These are phyloP conservation scores for Holacanthella duospinosa DNA, from an alignment of 2,888 invertebrate genomes.

Conservation along the genomic window DNA sequence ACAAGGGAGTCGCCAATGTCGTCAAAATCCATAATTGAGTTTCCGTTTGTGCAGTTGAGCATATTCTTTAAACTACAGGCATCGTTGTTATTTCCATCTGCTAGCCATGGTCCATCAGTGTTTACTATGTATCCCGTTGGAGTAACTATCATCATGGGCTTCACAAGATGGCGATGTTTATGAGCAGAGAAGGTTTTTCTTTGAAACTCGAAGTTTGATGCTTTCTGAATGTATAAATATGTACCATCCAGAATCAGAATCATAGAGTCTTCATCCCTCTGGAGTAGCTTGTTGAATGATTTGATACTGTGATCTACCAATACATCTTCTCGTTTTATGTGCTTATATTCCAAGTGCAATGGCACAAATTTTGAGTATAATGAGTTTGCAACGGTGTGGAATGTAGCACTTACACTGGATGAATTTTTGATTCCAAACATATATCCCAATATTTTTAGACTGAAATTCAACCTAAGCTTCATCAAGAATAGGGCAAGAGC, in stretches of 20 bases:
- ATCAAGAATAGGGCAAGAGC: neutral
- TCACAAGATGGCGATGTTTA: neutral
- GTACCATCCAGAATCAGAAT: neutral
- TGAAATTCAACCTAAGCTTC: neutral
- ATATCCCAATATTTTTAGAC: neutral
- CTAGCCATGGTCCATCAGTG: neutral
- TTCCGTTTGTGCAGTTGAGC: neutral
- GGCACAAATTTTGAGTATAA: neutral
- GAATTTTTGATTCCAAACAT: neutral
- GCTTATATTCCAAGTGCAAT: neutral
- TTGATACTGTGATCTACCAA: neutral
- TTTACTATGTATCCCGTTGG: neutral
- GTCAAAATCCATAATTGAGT: neutral
- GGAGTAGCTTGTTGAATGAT: neutral
- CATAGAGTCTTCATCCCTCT: neutral
- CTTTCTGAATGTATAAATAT: neutral
- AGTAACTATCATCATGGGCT: neutral
- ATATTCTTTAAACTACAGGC: no score
- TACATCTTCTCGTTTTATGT: neutral
- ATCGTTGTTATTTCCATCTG: neutral
- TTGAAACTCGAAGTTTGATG: neutral
- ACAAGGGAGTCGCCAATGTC: neutral
- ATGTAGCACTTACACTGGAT: neutral
- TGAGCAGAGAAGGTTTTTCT: neutral
- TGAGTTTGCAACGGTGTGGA: neutral